Evolutionary conservation across 1,140 invertebrate genomes (phyloP).

Genomic region (Cataglyphis hispanica): DNA sequence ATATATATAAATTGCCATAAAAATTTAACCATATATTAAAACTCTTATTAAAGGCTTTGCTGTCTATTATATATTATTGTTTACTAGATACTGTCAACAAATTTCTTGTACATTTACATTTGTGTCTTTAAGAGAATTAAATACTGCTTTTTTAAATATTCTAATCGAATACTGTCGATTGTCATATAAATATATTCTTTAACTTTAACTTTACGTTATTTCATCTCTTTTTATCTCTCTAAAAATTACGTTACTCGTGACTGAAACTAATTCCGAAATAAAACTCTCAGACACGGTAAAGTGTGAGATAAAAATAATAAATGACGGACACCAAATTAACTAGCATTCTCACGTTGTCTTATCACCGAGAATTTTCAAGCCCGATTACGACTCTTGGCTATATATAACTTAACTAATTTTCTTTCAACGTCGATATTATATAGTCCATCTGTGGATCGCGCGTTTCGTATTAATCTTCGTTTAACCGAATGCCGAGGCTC

Average conservation of each 20-base stretch:
- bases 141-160: background rate
- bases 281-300: constrained; percentile 23
- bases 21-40: too few relatives aligned
- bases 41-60: too few relatives aligned
- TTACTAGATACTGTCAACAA: background rate
- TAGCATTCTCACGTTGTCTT: constrained; percentile 28
- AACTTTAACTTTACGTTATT: background rate
- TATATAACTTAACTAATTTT: constrained; percentile 43
- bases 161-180: background rate
- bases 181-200: background rate
- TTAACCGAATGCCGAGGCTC: constrained; percentile 36
- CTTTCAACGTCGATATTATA: constrained; percentile 4
- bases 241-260: background rate
- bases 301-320: constrained; percentile 55
- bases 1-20: too few relatives aligned
- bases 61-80: too few relatives aligned
- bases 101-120: background rate
- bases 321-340: constrained; percentile 32
- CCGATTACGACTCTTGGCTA: constrained; percentile 29
- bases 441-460: background rate
- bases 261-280: constrained; percentile 29
- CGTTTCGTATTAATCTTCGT: constrained; percentile 59
- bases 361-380: constrained; percentile 26
- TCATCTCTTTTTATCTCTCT: background rate
- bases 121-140: background rate